Evolutionary conservation across 2,113 vertebrate genomes (phyloP).

Genomic region (Mormyrus iriodes): DNA sequence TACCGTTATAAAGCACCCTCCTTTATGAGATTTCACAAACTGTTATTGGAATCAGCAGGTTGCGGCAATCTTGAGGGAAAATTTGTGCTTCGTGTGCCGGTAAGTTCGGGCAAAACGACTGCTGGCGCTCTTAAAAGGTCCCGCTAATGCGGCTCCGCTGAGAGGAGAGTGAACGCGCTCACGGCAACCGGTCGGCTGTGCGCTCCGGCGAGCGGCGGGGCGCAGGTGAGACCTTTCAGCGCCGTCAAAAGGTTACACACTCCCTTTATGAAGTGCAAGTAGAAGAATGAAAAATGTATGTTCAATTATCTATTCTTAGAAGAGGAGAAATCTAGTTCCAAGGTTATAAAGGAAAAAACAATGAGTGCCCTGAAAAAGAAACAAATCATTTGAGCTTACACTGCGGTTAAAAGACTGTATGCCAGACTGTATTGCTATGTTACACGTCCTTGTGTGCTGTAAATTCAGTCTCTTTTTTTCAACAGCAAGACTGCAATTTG

Average conservation of each 20-base stretch:
- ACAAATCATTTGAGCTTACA: conserved; percentile 33
- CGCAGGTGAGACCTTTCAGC: conserved; percentile 43
- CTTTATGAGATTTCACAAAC: background rate
- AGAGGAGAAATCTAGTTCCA: conserved; percentile 41
- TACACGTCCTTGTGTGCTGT: conserved; percentile 39
- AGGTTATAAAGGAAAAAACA: conserved; percentile 39
- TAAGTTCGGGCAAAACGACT: background rate
- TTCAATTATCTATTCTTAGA: conserved; percentile 28
- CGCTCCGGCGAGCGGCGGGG: conserved; percentile 17
- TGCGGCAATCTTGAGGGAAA: background rate
- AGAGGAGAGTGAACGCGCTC: background rate
- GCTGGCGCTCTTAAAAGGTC: background rate
- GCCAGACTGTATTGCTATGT: conserved; percentile 31
- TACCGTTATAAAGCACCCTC: background rate
- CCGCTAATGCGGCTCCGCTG: background rate
- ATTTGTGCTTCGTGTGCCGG: background rate
- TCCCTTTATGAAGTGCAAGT: conserved; percentile 25
- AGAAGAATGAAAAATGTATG: conserved; percentile 26
- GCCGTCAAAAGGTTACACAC: conserved; percentile 33
- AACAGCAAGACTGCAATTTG: conserved; percentile 56
- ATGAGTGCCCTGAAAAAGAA: conserved; percentile 23
- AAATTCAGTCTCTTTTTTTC: conserved; percentile 46
- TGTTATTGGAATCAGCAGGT: background rate
- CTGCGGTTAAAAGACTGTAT: conserved; percentile 42
- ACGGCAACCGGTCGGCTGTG: conserved; percentile 1